Conservation (phyloP, 92 coral and sea anemone species). For the Actinernus sp. region DNA sequence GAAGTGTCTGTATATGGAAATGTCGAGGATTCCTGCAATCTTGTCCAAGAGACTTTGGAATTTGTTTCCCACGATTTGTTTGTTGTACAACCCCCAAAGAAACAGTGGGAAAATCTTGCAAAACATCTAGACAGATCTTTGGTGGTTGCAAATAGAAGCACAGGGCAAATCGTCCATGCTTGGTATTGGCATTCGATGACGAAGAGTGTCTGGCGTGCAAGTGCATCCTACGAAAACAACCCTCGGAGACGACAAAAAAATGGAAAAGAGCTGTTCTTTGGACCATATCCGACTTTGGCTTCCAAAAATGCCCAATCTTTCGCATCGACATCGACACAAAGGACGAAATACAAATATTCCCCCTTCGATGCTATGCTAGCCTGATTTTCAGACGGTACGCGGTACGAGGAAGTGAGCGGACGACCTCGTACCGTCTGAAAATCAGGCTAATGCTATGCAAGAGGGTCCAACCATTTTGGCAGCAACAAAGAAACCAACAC, state of each 20-base stretch:
- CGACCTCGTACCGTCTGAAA: too few species aligned
- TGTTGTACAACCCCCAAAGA: background rate
- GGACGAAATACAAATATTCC: too few species aligned
- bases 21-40: background rate
- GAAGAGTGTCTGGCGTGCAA: background rate
- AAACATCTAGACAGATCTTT: too few species aligned
- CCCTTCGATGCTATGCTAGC: slow-evolving; percentile 4
- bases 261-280: slow-evolving; percentile 12
- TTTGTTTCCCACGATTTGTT: background rate
- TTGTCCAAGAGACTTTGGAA: background rate
- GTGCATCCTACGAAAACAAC: background rate
- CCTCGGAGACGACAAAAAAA: background rate
- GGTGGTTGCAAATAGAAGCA: background rate
- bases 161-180: background rate
- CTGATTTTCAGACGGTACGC: too few species aligned
- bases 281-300: background rate
- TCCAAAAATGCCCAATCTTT: background rate
- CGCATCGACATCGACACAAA: too few species aligned
- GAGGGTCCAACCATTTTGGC: background rate
- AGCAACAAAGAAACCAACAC: background rate
- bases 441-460: too few species aligned
- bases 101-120: too few species aligned
- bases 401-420: too few species aligned
- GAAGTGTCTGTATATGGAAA: too few species aligned
- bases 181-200: background rate